Conservation (phyloP, 2,113 vertebrate genomes). For the Erinaceus europaeus region DNA sequence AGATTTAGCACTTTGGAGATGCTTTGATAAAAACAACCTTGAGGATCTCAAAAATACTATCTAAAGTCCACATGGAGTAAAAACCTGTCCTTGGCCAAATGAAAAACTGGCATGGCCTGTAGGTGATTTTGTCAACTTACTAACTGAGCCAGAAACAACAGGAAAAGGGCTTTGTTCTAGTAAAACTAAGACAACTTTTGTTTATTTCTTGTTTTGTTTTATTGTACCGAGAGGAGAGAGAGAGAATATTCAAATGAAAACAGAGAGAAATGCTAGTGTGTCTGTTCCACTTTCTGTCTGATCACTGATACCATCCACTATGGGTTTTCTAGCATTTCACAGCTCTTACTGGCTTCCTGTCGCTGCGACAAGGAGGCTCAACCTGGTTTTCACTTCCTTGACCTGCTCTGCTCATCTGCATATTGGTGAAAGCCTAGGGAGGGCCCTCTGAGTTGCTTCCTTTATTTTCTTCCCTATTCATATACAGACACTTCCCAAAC, state of each 20-base stretch:
- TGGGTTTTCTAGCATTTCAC: no score
- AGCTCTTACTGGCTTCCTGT: not conserved
- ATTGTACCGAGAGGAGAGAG: not conserved
- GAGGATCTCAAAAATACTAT: not conserved
- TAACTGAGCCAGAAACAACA: not conserved
- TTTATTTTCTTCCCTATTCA: not conserved
- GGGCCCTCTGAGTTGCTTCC: not conserved
- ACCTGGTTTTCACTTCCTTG: conserved; percentile 5
- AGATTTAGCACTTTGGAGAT: not conserved
- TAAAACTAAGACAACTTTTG: not conserved
- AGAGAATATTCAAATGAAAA: no score
- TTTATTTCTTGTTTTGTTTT: not conserved
- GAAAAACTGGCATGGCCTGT: not conserved
- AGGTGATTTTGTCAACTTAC: not conserved
- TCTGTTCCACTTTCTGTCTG: no score
- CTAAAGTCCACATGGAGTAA: not conserved
- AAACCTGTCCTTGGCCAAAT: not conserved
- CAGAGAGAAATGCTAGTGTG: not conserved
- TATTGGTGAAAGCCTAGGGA: not conserved
- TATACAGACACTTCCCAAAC: not conserved
- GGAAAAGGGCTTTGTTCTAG: not conserved
- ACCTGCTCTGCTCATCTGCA: fast-evolving
- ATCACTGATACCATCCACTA: no score
- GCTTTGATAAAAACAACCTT: not conserved
- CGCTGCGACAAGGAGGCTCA: not conserved